A percentile compares a stretch with the other conserved stretches of the same genome.
These are phyloP conservation scores for Euclidia mi DNA, from an alignment of 2,888 invertebrate genomes.

Conservation along the genomic window DNA sequence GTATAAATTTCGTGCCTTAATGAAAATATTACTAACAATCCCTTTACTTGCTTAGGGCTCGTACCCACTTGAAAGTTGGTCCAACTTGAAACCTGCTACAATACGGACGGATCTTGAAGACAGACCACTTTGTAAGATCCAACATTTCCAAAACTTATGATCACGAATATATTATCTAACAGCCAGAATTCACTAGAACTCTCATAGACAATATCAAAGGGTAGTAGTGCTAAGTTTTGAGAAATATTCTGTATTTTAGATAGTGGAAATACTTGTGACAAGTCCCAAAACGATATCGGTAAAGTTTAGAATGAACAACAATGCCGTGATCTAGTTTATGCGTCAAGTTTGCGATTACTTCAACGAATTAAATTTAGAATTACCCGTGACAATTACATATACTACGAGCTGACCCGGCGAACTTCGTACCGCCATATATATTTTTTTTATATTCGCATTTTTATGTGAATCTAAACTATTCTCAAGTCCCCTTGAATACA, in stretches of 20 bases:
- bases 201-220: too few relatives aligned
- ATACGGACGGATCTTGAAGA: slow-evolving; percentile 39
- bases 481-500: too few relatives aligned
- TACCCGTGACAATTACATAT: too few relatives aligned
- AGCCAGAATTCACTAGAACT: slow-evolving; percentile 26
- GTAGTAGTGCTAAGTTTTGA: slow-evolving; percentile 23
- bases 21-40: not conserved
- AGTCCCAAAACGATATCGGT: slow-evolving; percentile 4
- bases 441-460: too few relatives aligned
- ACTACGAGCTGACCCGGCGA: too few relatives aligned
- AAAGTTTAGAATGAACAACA: slow-evolving; percentile 12
- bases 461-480: too few relatives aligned
- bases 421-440: too few relatives aligned
- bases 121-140: slow-evolving; percentile 31
- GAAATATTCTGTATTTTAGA: slow-evolving; percentile 20
- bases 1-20: too few relatives aligned
- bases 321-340: slow-evolving; percentile 4
- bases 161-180: slow-evolving; percentile 62
- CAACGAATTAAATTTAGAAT: slow-evolving; percentile 4
- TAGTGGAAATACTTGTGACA: slow-evolving; percentile 1
- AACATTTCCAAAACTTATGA: slow-evolving; percentile 56
- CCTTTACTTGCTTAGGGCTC: slow-evolving; percentile 13
- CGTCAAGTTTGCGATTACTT: slow-evolving; percentile 6
- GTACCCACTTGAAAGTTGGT: slow-evolving; percentile 25
- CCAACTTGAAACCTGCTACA: slow-evolving; percentile 51